Base-by-base conservation (phyloP, 92 coral and sea anemone species). In the Muricea muricata region DNA sequence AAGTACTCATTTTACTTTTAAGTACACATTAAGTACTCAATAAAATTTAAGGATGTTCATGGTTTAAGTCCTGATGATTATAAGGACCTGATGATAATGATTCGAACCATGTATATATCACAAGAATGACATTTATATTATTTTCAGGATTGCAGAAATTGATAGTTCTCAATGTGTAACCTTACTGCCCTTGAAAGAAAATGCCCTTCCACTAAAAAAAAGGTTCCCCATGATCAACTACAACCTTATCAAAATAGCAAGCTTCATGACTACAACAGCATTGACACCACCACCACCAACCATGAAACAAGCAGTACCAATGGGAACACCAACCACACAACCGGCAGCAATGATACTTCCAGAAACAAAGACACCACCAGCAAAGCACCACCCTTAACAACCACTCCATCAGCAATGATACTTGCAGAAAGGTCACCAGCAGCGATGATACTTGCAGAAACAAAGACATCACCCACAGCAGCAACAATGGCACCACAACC, bases 151-250 rank as follows among this genome's bases (percentile, higher is more conserved):
- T 58, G 30, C 7, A 7, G 67, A 58, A 7, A 58, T 58, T 58
- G 67, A 58, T 58, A 58, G 7, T 6, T 18, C 23, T 6, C 67
- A 58, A 58, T 6, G 67, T 7, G 67, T 20, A 26, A 58, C 67
- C 7, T 26, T 58, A 8, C 6, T 58, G 8, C 67, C 67, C 7
- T 58, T n/a, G 23, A 58, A 58, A 26, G 30, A 58, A 18, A 26
- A n/a, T n/a, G 67, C 30, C 23, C 30, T 26, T 18, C 67, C 23
- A 6, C 21, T 58, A n/a, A 58, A 58, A 58, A 58, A 58, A 58
- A 58, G 30, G 67, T 58, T 8, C 67, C 67, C 7, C n/a, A 58
- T 58, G 67, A 58, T 58, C 67, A 58, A 26, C 21, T 58, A 20
- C 23, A 20, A 58, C 67, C 67, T 6, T 58, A 58, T 26, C 8